Base-by-base conservation (phyloP, 2,888 invertebrate species). In the Cataglyphis cursor region DNA sequence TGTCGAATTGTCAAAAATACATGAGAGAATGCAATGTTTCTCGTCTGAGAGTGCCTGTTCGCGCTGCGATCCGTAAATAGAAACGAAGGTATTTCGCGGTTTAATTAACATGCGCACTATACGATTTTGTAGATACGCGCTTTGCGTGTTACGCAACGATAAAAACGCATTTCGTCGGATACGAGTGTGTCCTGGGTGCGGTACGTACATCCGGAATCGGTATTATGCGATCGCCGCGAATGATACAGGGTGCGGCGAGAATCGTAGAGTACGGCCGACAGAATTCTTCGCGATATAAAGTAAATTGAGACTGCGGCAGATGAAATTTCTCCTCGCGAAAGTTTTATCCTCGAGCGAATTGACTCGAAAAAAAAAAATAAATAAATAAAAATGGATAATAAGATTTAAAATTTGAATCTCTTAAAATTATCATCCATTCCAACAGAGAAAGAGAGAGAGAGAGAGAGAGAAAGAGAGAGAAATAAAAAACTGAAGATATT, bases 171-270 rank as follows among this genome's bases (percentile, higher is more conserved):
- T 82, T 82, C 51, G 57, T 59, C 74, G 68, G 54, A 38, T 66
- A 51, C 61, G 48, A 75, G 21, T 64, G 41, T 57, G 82, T 18
- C 21, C 51, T 73, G 68, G 85, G 85, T 80, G 85, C 74, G 85
- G 85, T 76, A 68, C 83, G 74, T 76, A 68, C 83, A 80, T 85
- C 85, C 85, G 85, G 81, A 82, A 61, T 70, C 66, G 31, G n/a
- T 48, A 84, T 85, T 81, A 83, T 76, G 57, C 64, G 51, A n/a
- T 10, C 38, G 61, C 24, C 24, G 41, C 65, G 65, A 75, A 70
- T 82, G 24, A 44, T 21, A 21, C 54, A 70, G 65, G 70, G 70
- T 80, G 78, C 21, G 78, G 70, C 78, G 24, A 70, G 61, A 80
- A 61, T 70, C 70, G 4, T 57, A 21, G 48, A 48, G 12, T 5